A percentile compares a stretch with the other conserved stretches of the same genome.
These are phyloP conservation scores for Physeter macrocephalus DNA, from an alignment of 2,113 vertebrate species.

Conservation along the genomic window DNA sequence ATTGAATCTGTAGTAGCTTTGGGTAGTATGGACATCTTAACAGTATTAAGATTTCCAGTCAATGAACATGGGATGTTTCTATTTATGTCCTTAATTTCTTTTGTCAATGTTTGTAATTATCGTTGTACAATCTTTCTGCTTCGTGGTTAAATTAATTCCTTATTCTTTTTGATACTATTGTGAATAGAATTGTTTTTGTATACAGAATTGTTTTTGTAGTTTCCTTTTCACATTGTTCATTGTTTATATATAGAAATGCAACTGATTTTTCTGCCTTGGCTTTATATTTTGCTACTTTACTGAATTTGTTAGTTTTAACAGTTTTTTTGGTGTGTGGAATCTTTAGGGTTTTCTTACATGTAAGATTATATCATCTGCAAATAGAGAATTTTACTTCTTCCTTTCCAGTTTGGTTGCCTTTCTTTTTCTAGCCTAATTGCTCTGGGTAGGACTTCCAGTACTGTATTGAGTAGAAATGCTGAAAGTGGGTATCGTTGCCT, in stretches of 20 bases:
- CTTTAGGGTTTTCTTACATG: not conserved
- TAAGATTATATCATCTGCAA: not conserved
- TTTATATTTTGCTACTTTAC: not conserved
- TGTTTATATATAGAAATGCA: not conserved
- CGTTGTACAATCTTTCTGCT: not conserved
- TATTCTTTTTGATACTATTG: not conserved
- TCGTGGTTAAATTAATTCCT: not conserved
- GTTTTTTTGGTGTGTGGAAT: not conserved
- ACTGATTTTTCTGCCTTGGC: not conserved
- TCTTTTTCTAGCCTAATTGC: not conserved
- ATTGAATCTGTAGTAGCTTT: not conserved
- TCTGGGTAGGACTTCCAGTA: not conserved
- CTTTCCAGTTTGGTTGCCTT: not conserved
- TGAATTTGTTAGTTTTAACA: not conserved
- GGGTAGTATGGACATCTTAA: not conserved
- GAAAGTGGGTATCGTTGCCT: not conserved
- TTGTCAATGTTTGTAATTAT: not conserved
- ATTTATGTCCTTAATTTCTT: not conserved
- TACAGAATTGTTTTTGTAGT: not conserved
- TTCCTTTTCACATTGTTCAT: not conserved
- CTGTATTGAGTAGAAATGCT: not conserved
- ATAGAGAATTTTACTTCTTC: not conserved
- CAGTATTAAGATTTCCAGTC: not conserved
- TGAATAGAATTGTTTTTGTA: not conserved
- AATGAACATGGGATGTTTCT: not conserved